phyloP scores from a whole-genome alignment of 2,113 vertebrate genomes.

The Peucedramus taeniatus region DNA sequence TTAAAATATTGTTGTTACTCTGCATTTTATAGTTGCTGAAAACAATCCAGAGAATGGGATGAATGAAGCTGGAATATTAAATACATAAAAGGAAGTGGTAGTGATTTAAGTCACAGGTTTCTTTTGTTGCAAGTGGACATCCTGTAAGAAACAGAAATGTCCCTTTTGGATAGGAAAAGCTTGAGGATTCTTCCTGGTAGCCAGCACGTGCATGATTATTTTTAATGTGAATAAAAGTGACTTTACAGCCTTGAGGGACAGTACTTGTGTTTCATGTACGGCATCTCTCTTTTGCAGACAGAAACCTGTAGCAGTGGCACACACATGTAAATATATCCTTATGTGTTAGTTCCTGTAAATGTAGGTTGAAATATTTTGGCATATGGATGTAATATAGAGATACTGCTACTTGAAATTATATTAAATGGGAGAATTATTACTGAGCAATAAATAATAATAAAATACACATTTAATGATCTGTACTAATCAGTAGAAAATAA shows the following conservation, averaged over 20 bases:
- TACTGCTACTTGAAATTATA: background rate
- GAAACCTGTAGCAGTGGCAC: background rate
- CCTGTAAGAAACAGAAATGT: background rate
- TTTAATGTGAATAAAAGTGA: background rate
- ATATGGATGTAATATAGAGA: background rate
- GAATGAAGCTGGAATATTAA: background rate
- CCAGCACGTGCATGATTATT: background rate
- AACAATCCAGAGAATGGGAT: background rate
- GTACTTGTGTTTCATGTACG: background rate
- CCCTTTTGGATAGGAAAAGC: background rate
- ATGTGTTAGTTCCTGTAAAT: background rate
- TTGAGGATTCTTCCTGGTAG: background rate
- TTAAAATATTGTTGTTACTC: background rate
- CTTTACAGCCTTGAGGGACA: background rate
- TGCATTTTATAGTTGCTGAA: background rate
- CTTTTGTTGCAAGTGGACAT: background rate
- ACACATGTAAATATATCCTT: background rate
- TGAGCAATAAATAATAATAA: background rate
- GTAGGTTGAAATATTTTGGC: background rate
- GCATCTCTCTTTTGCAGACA: background rate
- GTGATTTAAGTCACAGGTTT: background rate
- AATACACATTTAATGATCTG: background rate
- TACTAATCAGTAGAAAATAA: background rate
- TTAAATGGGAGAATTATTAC: background rate
- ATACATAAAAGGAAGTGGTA: background rate